phyloP scores from a whole-genome alignment of 2,113 vertebrate species.

The Oostethus manadensis region DNA sequence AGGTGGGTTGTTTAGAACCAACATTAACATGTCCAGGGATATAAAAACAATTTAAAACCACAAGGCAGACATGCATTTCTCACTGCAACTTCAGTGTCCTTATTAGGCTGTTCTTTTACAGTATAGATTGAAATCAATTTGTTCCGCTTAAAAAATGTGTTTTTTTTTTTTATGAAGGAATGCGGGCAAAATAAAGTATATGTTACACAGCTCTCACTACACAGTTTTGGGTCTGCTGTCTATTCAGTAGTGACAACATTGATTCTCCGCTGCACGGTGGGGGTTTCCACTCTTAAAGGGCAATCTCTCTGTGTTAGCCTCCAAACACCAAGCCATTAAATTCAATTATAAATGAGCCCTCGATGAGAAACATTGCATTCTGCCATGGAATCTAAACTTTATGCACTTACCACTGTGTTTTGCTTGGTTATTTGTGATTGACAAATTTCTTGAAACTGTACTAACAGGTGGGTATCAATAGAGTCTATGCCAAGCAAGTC shows the following conservation, averaged over 20 bases:
- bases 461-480: constrained; percentile 44
- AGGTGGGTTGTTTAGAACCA: no score
- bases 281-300: constrained; percentile 68
- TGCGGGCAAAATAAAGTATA: no score
- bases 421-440: background rate
- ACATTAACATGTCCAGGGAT: no score
- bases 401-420: background rate
- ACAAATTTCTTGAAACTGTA: constrained; percentile 22
- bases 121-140: no score
- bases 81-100: no score
- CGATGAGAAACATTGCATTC: constrained; percentile 49
- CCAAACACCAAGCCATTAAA: constrained; percentile 56
- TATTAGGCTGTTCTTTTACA: no score
- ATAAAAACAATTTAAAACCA: no score
- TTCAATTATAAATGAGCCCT: constrained; percentile 73
- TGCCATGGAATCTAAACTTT: constrained; percentile 29
- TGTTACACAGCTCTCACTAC: constrained; percentile 1
- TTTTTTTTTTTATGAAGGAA: no score
- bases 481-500: constrained; percentile 16
- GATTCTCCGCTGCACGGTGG: constrained; percentile 61
- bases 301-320: constrained; percentile 62
- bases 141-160: no score
- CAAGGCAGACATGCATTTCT: no score
- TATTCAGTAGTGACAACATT: constrained; percentile 50
- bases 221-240: constrained; percentile 44